These are phyloP conservation scores for Pyrochroa serraticornis DNA, from an alignment of 2,888 invertebrate species.

Conservation along the genomic window DNA sequence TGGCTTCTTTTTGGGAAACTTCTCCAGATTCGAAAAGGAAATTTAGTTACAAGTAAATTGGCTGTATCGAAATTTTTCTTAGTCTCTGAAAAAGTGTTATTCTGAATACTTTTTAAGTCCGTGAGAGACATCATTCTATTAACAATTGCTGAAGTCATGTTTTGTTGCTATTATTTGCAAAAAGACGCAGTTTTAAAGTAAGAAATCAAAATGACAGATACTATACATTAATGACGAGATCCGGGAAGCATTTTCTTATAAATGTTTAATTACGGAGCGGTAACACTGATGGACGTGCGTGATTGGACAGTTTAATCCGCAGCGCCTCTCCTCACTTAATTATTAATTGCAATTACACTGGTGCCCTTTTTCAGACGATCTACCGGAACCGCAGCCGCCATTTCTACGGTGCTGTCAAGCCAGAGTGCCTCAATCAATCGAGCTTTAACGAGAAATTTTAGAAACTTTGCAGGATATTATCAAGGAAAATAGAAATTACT, in stretches of 20 bases:
- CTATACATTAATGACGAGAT: conserved; percentile 23
- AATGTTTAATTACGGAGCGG: conserved; percentile 37
- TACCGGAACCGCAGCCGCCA: too few relatives aligned
- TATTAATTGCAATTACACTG: conserved; percentile 43
- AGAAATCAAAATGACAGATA: conserved; percentile 25
- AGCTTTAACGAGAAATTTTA: not conserved
- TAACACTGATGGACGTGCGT: conserved; percentile 42
- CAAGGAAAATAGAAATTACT: too few relatives aligned
- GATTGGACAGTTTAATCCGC: conserved; percentile 49
- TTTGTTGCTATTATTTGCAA: not conserved
- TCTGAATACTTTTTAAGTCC: too few relatives aligned
- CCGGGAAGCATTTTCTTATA: conserved; percentile 22
- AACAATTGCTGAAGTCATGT: not conserved
- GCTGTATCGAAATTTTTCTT: too few relatives aligned
- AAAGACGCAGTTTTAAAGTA: conserved; percentile 18
- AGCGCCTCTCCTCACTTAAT: conserved; percentile 44
- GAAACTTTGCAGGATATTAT: too few relatives aligned
- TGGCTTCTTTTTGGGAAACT: too few relatives aligned
- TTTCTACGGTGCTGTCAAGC: too few relatives aligned
- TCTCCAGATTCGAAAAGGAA: too few relatives aligned
- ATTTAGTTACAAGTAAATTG: too few relatives aligned
- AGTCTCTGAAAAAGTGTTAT: too few relatives aligned
- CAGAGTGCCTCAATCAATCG: too few relatives aligned
- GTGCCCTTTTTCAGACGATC: conserved; percentile 11
- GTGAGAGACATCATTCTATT: too few relatives aligned